Percentiles rank a stretch among this genome's conserved stretches.
phyloP scores from a whole-genome alignment of 2,888 invertebrate species.

The Conistra vaccinii region DNA sequence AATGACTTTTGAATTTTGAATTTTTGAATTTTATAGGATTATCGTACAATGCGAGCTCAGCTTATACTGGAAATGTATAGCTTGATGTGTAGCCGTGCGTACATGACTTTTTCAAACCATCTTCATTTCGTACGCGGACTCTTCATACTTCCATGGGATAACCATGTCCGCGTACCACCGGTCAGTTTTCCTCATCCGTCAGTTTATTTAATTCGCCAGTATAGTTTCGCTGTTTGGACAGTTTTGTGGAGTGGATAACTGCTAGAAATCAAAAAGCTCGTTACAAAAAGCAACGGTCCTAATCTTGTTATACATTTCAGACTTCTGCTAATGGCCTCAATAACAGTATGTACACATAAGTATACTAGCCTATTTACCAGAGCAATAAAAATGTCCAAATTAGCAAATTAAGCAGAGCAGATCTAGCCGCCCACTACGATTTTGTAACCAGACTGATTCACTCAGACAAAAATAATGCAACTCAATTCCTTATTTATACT shows the following conservation, averaged over 20 bases:
- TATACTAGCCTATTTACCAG: constrained; percentile 26
- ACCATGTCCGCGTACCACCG: not conserved
- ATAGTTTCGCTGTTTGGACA: not conserved
- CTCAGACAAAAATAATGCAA: constrained; percentile 9
- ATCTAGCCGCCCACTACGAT: constrained; percentile 28
- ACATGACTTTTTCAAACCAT: not conserved
- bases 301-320: not conserved
- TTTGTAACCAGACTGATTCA: constrained; percentile 25
- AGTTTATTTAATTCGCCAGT: not conserved
- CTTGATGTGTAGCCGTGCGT: too few species aligned
- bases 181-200: not conserved
- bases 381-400: constrained; percentile 39
- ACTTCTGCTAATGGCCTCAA: constrained; percentile 15
- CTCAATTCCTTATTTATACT: not conserved
- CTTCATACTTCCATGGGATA: too few species aligned
- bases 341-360: constrained; percentile 23
- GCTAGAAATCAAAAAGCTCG: not conserved
- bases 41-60: too few species aligned
- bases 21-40: too few species aligned
- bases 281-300: not conserved
- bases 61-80: too few species aligned
- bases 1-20: too few species aligned
- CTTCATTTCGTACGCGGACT: not conserved
- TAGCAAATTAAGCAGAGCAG: constrained; percentile 50
- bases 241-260: not conserved